Evolutionary conservation across 2,113 vertebrate species (phyloP).

Genomic region (Neolamprologus longior): DNA sequence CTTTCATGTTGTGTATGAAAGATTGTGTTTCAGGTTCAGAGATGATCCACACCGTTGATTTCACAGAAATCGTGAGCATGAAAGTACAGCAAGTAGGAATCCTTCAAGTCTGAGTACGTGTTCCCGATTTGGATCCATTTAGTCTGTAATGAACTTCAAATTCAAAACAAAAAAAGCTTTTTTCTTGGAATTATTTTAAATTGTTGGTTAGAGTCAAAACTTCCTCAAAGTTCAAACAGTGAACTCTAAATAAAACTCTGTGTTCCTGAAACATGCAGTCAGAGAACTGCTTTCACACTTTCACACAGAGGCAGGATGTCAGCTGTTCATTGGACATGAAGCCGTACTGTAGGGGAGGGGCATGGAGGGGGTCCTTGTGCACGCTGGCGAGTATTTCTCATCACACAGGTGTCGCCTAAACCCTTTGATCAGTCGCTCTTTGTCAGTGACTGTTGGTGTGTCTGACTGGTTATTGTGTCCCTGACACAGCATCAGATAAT

Average conservation of each 20-base stretch:
- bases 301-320: neutral
- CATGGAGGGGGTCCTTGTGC: neutral
- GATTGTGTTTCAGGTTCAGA: neutral
- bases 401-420: neutral
- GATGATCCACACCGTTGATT: neutral
- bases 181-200: neutral
- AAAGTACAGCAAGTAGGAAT: neutral
- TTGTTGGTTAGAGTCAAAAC: neutral
- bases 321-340: neutral
- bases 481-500: neutral
- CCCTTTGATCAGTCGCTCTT: neutral
- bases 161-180: neutral
- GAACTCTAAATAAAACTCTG: neutral
- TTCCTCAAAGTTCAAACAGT: neutral
- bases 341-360: neutral
- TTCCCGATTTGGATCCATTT: neutral
- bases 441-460: neutral
- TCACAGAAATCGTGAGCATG: neutral
- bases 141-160: neutral
- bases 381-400: neutral
- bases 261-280: neutral
- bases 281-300: neutral
- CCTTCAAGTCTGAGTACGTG: neutral
- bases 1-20: neutral
- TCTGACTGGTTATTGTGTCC: neutral